These are phyloP conservation scores for Pipra filicauda DNA, from an alignment of 2,113 vertebrate genomes.

Conservation along the genomic window DNA sequence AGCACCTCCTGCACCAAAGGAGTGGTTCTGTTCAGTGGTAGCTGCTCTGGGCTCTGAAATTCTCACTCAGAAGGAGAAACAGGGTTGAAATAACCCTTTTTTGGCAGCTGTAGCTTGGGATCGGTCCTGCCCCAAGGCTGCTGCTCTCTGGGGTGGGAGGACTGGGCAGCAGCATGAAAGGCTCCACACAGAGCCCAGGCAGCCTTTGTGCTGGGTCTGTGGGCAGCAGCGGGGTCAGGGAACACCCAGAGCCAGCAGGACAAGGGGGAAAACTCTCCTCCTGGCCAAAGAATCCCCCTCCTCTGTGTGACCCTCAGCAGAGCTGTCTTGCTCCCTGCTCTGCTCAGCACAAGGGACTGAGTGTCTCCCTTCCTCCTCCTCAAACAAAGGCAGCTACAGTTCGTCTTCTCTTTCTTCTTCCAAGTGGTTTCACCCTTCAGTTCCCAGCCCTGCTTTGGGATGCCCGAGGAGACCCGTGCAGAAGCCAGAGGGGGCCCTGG, in stretches of 20 bases:
- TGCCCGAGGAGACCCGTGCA: neutral
- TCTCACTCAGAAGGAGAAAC: neutral
- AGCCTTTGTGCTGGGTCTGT: neutral
- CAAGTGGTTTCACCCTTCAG: constrained; percentile 8
- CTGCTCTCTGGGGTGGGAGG: neutral
- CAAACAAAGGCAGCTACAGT: constrained; percentile 62
- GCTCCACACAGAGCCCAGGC: neutral
- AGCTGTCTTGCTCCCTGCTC: neutral
- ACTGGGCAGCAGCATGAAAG: neutral
- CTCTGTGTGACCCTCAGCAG: neutral
- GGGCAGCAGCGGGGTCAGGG: neutral
- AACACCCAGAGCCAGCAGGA: neutral
- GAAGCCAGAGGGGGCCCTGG: neutral
- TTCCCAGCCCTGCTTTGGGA: neutral
- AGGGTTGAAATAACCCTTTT: neutral
- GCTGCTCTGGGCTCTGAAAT: neutral
- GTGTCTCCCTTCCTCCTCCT: constrained; percentile 62
- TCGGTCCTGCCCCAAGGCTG: neutral
- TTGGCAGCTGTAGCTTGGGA: neutral
- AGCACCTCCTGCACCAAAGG: neutral
- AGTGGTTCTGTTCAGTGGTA: fast-evolving
- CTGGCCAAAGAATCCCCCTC: neutral
- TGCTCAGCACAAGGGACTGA: constrained; percentile 46
- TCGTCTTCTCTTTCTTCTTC: neutral
- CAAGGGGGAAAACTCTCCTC: neutral